Evolutionary conservation across 2,888 invertebrate species (phyloP).

Genomic region (Cataglyphis cursor): DNA sequence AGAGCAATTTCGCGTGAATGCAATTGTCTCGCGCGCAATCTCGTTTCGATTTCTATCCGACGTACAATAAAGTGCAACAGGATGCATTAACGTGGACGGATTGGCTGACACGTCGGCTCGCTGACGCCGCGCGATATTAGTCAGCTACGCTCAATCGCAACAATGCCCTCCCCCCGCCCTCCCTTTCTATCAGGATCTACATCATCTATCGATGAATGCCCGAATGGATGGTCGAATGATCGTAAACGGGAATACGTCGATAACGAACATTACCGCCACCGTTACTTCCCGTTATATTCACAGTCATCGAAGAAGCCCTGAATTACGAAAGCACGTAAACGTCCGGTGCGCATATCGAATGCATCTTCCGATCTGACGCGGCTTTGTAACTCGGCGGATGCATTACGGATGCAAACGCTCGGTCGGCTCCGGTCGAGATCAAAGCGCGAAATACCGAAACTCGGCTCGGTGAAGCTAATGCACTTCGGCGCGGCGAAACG

Average conservation of each 20-base stretch:
- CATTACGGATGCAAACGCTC: constrained; percentile 41
- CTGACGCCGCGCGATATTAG: constrained; percentile 60
- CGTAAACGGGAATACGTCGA: constrained; percentile 54
- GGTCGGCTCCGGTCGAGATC: constrained; percentile 55
- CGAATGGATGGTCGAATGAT: constrained; percentile 31
- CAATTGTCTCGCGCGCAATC: not conserved
- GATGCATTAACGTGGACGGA: constrained; percentile 50
- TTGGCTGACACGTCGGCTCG: constrained; percentile 47
- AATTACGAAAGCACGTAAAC: constrained; percentile 57
- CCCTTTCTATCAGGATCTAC: constrained; percentile 47
- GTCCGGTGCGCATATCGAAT: constrained; percentile 54
- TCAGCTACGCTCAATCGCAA: constrained; percentile 68
- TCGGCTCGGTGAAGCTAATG: constrained; percentile 54
- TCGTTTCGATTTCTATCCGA: constrained; percentile 34
- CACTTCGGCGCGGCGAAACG: constrained; percentile 15
- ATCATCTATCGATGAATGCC: constrained; percentile 59
- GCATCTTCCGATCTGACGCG: constrained; percentile 55
- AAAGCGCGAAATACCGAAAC: constrained; percentile 66
- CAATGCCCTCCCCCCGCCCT: constrained; percentile 53
- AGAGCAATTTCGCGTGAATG: constrained; percentile 12
- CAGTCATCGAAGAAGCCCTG: constrained; percentile 53
- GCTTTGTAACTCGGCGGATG: constrained; percentile 49
- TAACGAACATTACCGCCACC: constrained; percentile 44
- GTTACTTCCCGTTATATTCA: constrained; percentile 24
- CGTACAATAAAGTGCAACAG: constrained; percentile 53